These are phyloP conservation scores for Hydropsyche betteni DNA, from an alignment of 2,888 invertebrate genomes.

Conservation along the genomic window DNA sequence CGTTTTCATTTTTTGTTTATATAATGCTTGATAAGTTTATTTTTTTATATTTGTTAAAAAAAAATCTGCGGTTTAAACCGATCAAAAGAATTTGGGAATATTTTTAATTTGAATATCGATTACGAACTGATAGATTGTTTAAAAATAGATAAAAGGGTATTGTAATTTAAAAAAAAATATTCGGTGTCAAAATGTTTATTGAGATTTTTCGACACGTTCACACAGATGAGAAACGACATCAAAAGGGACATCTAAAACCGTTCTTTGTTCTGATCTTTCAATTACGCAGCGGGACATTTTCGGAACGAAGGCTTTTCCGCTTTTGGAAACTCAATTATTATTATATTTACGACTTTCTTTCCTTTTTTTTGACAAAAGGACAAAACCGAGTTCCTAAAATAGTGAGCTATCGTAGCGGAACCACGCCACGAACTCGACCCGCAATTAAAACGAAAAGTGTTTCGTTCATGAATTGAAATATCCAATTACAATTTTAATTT, in stretches of 20 bases:
- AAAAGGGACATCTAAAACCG: constrained; percentile 5
- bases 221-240: neutral
- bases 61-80: too few species aligned
- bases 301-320: constrained; percentile 13
- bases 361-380: too few species aligned
- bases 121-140: too few species aligned
- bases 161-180: neutral
- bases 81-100: too few species aligned
- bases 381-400: neutral
- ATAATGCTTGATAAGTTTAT: too few species aligned
- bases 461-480: too few species aligned
- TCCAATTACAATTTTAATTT: too few species aligned
- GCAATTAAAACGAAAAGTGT: neutral
- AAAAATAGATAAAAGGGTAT: too few species aligned
- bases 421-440: neutral
- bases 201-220: neutral
- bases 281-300: constrained; percentile 23
- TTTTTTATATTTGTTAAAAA: too few species aligned
- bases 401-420: constrained; percentile 4
- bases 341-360: neutral
- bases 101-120: too few species aligned
- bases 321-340: constrained; percentile 17
- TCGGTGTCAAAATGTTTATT: neutral
- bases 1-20: too few species aligned
- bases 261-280: constrained; percentile 19